These are phyloP conservation scores for Catocala nupta DNA, from an alignment of 2,888 invertebrate species.

Conservation along the genomic window DNA sequence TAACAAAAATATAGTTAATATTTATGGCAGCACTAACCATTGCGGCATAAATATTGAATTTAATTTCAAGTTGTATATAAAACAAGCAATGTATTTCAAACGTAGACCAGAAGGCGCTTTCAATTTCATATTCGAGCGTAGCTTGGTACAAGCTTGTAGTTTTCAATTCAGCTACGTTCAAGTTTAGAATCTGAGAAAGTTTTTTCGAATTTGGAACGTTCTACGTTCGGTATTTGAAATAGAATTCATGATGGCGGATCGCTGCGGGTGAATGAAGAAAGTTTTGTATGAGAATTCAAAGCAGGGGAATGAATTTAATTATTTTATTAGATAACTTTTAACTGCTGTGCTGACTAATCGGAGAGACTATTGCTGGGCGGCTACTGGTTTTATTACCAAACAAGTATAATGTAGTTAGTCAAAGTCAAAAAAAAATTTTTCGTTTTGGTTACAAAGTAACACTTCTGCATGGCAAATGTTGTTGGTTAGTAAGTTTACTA, in stretches of 20 bases:
- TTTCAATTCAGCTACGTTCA: constrained; percentile 39
- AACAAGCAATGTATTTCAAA: neutral
- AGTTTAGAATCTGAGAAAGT: constrained; percentile 44
- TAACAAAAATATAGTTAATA: neutral
- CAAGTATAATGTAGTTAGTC: too few species aligned
- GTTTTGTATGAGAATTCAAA: constrained; percentile 18
- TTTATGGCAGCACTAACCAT: neutral
- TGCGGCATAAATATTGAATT: neutral
- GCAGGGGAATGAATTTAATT: neutral
- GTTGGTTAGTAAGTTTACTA: too few species aligned
- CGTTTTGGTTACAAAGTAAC: too few species aligned
- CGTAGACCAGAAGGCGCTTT: neutral
- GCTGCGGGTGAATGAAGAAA: constrained; percentile 36
- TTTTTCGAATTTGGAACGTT: constrained; percentile 38
- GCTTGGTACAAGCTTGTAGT: constrained; percentile 22
- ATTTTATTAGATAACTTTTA: neutral
- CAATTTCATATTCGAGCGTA: neutral
- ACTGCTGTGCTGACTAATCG: too few species aligned
- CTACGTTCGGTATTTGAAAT: constrained; percentile 33
- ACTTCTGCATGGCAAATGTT: too few species aligned
- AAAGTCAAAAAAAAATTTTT: too few species aligned
- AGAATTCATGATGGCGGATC: constrained; percentile 32
- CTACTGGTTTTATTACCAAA: too few species aligned
- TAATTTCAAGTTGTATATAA: neutral
- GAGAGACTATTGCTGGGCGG: too few species aligned